A percentile compares a stretch with the other conserved stretches of the same genome.
These are phyloP conservation scores for Acrobasis suavella DNA, from an alignment of 2,888 invertebrate species.

Conservation along the genomic window DNA sequence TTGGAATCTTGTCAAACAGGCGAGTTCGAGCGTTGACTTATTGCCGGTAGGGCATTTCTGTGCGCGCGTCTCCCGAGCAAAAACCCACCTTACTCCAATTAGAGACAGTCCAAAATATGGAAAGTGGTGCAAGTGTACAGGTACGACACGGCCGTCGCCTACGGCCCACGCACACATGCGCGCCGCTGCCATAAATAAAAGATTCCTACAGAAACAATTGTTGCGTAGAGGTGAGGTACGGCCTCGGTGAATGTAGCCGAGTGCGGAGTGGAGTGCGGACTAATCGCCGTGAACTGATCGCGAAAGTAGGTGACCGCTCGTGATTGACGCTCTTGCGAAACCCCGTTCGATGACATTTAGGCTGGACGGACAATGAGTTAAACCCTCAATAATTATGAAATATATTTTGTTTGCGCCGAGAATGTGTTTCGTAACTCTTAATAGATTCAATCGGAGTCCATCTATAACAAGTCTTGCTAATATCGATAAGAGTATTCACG, in stretches of 20 bases:
- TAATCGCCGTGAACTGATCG: conserved; percentile 78
- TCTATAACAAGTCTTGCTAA: conserved; percentile 19
- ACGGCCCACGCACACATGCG: conserved; percentile 68
- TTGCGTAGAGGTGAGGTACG: conserved; percentile 80
- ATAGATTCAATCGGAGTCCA: conserved; percentile 19
- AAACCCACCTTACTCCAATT: conserved; percentile 42
- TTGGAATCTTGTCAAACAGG: conserved; percentile 83
- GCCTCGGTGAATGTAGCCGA: conserved; percentile 76
- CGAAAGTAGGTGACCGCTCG: conserved; percentile 82
- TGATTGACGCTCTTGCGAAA: conserved; percentile 81
- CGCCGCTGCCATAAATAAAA: conserved; percentile 79
- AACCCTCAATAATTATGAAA: conserved; percentile 73
- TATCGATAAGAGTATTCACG: background rate
- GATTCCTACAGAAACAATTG: conserved; percentile 83
- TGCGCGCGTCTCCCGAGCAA: conserved; percentile 31
- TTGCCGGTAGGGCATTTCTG: conserved; percentile 81
- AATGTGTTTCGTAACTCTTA: conserved; percentile 38
- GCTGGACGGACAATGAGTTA: conserved; percentile 72
- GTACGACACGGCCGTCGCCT: conserved; percentile 77
- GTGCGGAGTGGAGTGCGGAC: conserved; percentile 46
- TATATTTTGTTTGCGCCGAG: conserved; percentile 45
- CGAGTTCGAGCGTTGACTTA: conserved; percentile 83
- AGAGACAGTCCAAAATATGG: conserved; percentile 42
- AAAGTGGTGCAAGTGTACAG: conserved; percentile 48
- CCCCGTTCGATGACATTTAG: conserved; percentile 81